These are phyloP conservation scores for Odontamblyopus lacepedii DNA, from an alignment of 2,797 vertebrate species.

Conservation along the genomic window DNA sequence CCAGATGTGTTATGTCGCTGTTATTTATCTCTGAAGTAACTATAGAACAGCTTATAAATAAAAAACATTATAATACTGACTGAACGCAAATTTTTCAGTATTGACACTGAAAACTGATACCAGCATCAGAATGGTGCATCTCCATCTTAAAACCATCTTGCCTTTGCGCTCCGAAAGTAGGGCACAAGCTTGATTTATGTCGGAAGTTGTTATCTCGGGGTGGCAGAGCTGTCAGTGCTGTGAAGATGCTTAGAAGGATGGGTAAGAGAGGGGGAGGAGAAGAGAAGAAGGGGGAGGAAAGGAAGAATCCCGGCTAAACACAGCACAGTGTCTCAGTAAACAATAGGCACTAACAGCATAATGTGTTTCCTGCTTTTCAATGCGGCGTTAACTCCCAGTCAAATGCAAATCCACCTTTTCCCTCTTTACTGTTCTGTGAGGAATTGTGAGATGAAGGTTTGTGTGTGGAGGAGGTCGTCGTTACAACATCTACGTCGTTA, in stretches of 20 bases:
- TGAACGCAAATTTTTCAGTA: no score
- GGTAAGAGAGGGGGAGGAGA: conserved; percentile 23
- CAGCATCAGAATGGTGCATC: no score
- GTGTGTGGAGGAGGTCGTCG: neutral
- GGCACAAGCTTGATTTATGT: neutral
- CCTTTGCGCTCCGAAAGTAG: no score
- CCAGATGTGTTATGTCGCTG: no score
- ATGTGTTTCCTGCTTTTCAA: conserved; percentile 20
- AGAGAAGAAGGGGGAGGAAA: neutral
- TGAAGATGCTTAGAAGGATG: conserved; percentile 35
- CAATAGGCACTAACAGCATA: conserved; percentile 21
- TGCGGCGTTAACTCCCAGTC: conserved; percentile 5
- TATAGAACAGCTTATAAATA: no score
- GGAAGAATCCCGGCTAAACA: conserved; percentile 46
- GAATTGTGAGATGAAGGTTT: neutral
- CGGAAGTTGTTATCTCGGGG: neutral
- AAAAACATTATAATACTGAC: no score
- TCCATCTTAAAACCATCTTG: neutral
- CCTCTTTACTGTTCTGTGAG: neutral
- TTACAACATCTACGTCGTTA: no score
- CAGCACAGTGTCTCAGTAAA: conserved; percentile 32
- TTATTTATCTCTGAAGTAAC: no score
- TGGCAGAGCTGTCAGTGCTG: conserved; percentile 30
- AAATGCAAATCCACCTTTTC: conserved; percentile 4
- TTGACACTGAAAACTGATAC: no score